Evolutionary conservation across 2,113 vertebrate genomes (phyloP).

Genomic region (Oophaga pumilio): DNA sequence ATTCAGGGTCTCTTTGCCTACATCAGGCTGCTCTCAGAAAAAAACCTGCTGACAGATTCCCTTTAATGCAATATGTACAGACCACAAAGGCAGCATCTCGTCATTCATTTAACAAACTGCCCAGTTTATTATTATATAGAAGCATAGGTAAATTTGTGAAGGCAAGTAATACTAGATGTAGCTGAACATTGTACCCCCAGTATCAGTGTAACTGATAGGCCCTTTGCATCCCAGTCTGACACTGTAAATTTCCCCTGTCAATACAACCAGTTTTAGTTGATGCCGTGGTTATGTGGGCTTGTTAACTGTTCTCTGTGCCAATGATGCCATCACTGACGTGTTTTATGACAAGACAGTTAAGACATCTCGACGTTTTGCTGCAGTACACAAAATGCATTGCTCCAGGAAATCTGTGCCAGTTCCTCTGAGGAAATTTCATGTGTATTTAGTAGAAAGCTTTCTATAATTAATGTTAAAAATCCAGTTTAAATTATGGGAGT

Average conservation of each 20-base stretch:
- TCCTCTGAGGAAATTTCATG: neutral
- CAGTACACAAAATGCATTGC: neutral
- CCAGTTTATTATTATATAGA: no score
- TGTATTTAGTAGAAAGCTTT: slow-evolving; percentile 2
- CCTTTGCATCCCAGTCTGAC: no score
- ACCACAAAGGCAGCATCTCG: no score
- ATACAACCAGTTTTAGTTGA: neutral
- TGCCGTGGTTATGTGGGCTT: neutral
- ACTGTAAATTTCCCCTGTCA: neutral
- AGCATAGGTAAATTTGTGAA: no score
- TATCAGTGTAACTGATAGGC: no score
- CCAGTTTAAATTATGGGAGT: neutral
- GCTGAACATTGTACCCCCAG: no score
- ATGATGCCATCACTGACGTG: neutral
- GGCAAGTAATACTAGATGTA: no score
- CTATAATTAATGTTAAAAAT: slow-evolving; percentile 14
- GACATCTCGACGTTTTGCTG: neutral
- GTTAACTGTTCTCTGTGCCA: neutral
- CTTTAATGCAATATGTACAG: no score
- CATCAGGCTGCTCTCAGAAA: no score
- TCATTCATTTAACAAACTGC: no score
- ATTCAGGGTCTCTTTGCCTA: no score
- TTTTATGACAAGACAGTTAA: neutral
- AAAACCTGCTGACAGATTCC: no score
- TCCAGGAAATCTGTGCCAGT: slow-evolving; percentile 12